Evolutionary conservation across 1,140 invertebrate species (phyloP), one percentile per base, ranked within the genome.

Genomic region (Bombus balteatus): DNA sequence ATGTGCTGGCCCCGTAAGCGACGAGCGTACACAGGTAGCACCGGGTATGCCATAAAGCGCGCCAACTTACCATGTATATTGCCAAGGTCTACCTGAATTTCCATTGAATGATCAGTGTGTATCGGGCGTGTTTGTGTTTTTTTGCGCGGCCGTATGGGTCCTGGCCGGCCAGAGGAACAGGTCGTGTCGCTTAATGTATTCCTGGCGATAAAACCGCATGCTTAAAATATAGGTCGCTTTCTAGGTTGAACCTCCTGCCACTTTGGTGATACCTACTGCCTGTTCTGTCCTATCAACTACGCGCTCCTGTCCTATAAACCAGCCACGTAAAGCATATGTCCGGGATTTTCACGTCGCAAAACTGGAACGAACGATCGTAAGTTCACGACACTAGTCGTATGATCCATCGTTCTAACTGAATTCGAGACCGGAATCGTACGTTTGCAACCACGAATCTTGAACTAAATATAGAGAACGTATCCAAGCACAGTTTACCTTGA

Each of bases 51-150:
- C 85, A 86, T 86, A 86, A 86, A 86, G 85, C 85, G 85, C 85
- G 85, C 80, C 65, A 86, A 77, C 80, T 86, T 86, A 81, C 80
- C 85, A 76, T 83, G 85, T 83, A 86, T 86, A 86, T 83, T 74
- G 80, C 80, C 25, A 82, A 62, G 85, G 80, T 76, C 85, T 57
- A 43, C 80, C 85, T 83, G 85, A 86, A 86, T 86, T 86, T 86
- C 85, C 85, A 86, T 86, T 77, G 85, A 86, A 86, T 83, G 85
- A 86, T 86, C 85, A 82, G 85, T 86, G 84, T 85, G 84, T 81
- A 81, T 81, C 78, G 84, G 71, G 70, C 71, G 39, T 85, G 84
- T 85, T 85, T 68, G 84, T 85, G 84, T 85, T 71, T 85, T 85
- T 85, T 85, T 85, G 83, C 62, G 37, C 71, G 73, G 65, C 32